Evolutionary conservation across 2,113 vertebrate genomes (phyloP).

Genomic region (Scortum barcoo): DNA sequence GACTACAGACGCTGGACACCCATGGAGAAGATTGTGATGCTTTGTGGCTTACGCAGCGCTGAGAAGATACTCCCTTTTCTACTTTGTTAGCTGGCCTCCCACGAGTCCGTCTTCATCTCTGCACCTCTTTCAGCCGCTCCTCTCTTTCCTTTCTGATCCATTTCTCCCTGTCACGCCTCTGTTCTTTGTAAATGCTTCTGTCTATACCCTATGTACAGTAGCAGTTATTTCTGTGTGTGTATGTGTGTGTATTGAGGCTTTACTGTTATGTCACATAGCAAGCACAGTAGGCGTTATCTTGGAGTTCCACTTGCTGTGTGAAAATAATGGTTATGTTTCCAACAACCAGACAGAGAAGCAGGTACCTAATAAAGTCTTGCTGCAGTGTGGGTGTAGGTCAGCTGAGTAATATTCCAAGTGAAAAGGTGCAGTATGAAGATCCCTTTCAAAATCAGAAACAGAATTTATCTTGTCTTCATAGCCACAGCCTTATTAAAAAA

Average conservation of each 20-base stretch:
- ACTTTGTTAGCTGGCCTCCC: constrained; percentile 8
- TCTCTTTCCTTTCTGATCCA: constrained; percentile 9
- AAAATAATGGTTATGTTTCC: constrained; percentile 37
- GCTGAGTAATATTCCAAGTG: constrained; percentile 38
- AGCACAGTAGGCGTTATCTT: constrained; percentile 5
- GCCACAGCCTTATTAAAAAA: background rate
- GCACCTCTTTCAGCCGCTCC: constrained; percentile 19
- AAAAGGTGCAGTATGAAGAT: constrained; percentile 9
- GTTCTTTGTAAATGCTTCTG: constrained; percentile 22
- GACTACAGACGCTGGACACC: constrained; percentile 36
- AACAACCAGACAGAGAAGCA: constrained; percentile 41
- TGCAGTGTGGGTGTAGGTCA: constrained; percentile 34
- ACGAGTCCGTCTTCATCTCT: constrained; percentile 10
- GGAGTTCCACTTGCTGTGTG: constrained; percentile 20
- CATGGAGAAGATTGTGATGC: constrained; percentile 55
- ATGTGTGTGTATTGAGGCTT: constrained; percentile 18
- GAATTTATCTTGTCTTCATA: background rate
- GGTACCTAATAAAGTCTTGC: constrained; percentile 39
- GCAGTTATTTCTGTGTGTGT: background rate
- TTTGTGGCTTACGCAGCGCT: constrained; percentile 9
- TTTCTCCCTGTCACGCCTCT: constrained; percentile 28
- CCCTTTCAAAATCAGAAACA: constrained; percentile 16
- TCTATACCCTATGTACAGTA: background rate
- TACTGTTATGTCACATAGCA: constrained; percentile 45
- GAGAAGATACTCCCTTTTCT: constrained; percentile 22